These are phyloP conservation scores for Myotis myotis DNA, from an alignment of 2,797 vertebrate species.

Conservation along the genomic window DNA sequence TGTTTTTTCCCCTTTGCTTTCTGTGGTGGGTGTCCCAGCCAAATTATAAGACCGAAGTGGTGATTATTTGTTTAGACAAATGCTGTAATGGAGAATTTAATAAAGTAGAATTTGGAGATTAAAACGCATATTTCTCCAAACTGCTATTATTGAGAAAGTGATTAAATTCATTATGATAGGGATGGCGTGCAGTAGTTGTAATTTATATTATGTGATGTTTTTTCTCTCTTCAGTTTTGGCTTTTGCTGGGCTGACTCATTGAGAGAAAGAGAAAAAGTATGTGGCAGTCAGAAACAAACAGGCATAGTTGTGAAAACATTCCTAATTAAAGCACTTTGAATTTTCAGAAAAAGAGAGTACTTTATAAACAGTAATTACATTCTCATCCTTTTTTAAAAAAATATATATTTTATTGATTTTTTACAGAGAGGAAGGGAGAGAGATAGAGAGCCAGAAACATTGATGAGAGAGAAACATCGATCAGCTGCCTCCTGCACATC, in stretches of 20 bases:
- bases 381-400: slow-evolving; percentile 47
- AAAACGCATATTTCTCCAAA: slow-evolving; percentile 68
- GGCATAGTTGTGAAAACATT: slow-evolving; percentile 74
- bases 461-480: too few species aligned
- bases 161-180: slow-evolving; percentile 38
- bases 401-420: too few species aligned
- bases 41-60: slow-evolving; percentile 77
- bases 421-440: too few species aligned
- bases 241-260: slow-evolving; percentile 77
- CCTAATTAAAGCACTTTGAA: slow-evolving; percentile 61
- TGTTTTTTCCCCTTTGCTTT: slow-evolving; percentile 77
- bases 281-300: slow-evolving; percentile 73
- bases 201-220: slow-evolving; percentile 65
- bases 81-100: slow-evolving; percentile 69
- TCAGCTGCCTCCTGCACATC: too few species aligned
- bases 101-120: slow-evolving; percentile 71
- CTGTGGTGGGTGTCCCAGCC: slow-evolving; percentile 74
- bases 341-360: slow-evolving; percentile 1
- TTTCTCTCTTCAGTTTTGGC: slow-evolving; percentile 68
- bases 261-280: slow-evolving; percentile 75
- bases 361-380: slow-evolving; percentile 41
- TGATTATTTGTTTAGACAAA: slow-evolving; percentile 77
- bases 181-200: slow-evolving; percentile 23
- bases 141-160: slow-evolving; percentile 65
- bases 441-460: too few species aligned